These are phyloP conservation scores for Solenopsis fugax DNA, from an alignment of 1,140 invertebrate genomes.

Conservation along the genomic window DNA sequence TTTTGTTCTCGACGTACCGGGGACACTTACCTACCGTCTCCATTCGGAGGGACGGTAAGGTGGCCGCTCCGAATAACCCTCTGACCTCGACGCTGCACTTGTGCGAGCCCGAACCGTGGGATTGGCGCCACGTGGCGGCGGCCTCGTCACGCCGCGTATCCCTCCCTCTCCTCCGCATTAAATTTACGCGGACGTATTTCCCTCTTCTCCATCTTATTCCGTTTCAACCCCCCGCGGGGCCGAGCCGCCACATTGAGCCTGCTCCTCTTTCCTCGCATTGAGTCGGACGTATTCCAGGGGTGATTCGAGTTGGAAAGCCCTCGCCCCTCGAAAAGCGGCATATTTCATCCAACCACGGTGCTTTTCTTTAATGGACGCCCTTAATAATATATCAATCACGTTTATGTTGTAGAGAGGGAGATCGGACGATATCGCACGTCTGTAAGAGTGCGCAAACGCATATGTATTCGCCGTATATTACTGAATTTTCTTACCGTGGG, in stretches of 20 bases:
- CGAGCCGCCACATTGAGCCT: constrained; percentile 15
- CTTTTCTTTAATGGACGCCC: constrained; percentile 83
- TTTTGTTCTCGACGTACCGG: constrained; percentile 35
- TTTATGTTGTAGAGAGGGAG: constrained; percentile 75
- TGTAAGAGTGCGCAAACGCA: not conserved
- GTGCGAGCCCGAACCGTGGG: constrained; percentile 79
- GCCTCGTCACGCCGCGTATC: constrained; percentile 60
- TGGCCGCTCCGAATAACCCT: constrained; percentile 55
- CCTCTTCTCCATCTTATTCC: constrained; percentile 69
- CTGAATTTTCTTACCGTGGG: constrained; percentile 77
- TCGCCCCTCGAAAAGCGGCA: constrained; percentile 68
- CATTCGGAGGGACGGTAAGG: constrained; percentile 1
- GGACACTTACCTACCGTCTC: constrained; percentile 14
- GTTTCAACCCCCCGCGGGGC: constrained; percentile 44
- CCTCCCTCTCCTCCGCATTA: constrained; percentile 17
- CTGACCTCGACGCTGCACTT: constrained; percentile 76
- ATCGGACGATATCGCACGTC: constrained; percentile 44
- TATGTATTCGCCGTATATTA: constrained; percentile 75
- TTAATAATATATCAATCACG: constrained; percentile 85
- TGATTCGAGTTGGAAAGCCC: constrained; percentile 56
- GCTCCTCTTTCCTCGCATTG: constrained; percentile 65
- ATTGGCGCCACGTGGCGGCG: constrained; percentile 80
- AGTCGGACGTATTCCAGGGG: constrained; percentile 63
- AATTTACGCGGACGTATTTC: constrained; percentile 78
- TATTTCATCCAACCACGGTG: constrained; percentile 79